Percentiles rank a stretch among this genome's conserved stretches.
Conservation (phyloP, 1,140 invertebrate genomes). For the Plodia interpunctella region DNA sequence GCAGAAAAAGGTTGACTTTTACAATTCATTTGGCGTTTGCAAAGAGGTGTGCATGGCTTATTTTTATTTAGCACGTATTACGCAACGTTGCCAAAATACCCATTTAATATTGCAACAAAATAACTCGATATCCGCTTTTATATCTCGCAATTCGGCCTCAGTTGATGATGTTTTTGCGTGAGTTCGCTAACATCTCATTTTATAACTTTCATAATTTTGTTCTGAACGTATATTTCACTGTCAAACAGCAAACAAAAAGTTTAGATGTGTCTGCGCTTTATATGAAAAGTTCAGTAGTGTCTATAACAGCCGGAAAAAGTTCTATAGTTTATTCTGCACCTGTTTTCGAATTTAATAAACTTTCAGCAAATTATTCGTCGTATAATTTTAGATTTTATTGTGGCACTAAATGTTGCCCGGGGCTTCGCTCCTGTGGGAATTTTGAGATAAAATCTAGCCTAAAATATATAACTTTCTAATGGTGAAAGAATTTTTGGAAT, state of each 20-base stretch:
- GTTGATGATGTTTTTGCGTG: slow-evolving; percentile 20
- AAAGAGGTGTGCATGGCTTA: slow-evolving; percentile 17
- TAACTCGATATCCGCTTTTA: not conserved
- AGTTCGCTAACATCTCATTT: slow-evolving; percentile 14
- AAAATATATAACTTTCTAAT: too few species aligned
- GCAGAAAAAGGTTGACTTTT: not conserved
- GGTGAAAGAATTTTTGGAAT: too few species aligned
- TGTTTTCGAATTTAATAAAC: too few species aligned
- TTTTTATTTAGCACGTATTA: not conserved
- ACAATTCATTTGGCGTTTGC: not conserved
- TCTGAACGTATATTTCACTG: slow-evolving; percentile 9
- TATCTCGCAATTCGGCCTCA: slow-evolving; percentile 5
- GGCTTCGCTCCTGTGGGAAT: too few species aligned
- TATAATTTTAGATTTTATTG: too few species aligned
- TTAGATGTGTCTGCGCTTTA: not conserved
- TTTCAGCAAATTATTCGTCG: too few species aligned
- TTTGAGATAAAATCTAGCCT: too few species aligned
- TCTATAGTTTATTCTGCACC: too few species aligned
- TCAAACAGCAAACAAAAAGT: not conserved
- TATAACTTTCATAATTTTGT: slow-evolving; percentile 15
- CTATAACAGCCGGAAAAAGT: too few species aligned
- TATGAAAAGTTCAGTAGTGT: slow-evolving; percentile 9
- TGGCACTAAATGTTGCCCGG: too few species aligned
- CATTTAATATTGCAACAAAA: not conserved
- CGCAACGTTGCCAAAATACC: not conserved